Percentiles rank a stretch among this genome's conserved stretches.
phyloP scores from a whole-genome alignment of 2,797 vertebrate genomes.

The Pseudomugil tenellus region DNA sequence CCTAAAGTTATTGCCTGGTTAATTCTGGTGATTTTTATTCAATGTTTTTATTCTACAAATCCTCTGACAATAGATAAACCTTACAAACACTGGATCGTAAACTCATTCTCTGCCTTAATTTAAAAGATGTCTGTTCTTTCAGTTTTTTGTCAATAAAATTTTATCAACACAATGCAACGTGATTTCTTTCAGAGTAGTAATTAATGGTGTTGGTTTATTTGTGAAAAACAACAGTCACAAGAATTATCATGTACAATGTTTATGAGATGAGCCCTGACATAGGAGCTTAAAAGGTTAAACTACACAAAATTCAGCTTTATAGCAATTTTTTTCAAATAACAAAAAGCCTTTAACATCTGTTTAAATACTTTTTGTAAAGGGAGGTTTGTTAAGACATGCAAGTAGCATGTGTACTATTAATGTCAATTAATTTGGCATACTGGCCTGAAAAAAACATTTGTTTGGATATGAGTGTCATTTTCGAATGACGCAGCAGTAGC shows the following conservation, averaged over 20 bases:
- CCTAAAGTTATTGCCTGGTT: not conserved
- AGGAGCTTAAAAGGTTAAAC: not conserved
- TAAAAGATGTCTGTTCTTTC: conserved; percentile 13
- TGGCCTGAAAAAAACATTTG: too few relatives aligned
- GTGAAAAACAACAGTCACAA: not conserved
- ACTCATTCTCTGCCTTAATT: conserved; percentile 36
- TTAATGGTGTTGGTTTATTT: conserved; percentile 3
- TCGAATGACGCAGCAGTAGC: too few relatives aligned
- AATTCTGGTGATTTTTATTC: not conserved
- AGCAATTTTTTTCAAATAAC: too few relatives aligned
- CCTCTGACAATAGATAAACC: not conserved
- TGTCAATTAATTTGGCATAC: too few relatives aligned
- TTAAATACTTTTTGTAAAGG: not conserved
- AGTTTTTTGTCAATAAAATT: conserved; percentile 32
- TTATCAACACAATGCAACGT: conserved; percentile 37
- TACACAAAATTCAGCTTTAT: not conserved
- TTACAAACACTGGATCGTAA: conserved; percentile 44
- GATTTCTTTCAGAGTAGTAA: not conserved
- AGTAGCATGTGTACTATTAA: not conserved
- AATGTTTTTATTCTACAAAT: not conserved
- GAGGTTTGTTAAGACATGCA: not conserved
- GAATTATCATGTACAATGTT: not conserved
- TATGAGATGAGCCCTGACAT: not conserved
- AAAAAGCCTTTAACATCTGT: too few relatives aligned
- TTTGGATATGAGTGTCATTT: too few relatives aligned